Base-by-base conservation (phyloP, 2,888 invertebrate species). In the Subacronicta megacephala region DNA sequence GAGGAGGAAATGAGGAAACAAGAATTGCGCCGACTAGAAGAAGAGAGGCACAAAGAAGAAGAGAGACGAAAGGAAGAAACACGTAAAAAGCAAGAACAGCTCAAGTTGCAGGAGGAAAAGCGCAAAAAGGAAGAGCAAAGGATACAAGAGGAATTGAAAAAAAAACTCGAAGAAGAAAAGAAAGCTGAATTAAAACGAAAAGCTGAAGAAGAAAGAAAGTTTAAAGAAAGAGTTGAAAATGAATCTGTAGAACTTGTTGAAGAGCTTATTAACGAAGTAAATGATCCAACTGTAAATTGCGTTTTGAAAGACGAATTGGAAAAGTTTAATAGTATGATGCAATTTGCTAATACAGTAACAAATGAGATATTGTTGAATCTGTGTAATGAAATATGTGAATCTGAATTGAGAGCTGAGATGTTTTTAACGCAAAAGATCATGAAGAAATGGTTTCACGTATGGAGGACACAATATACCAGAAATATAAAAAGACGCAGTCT, bases 371-470 rank as follows among this genome's bases (percentile, higher is more conserved):
- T 88, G 18, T 53, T 55, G 5, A 89, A 92, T 60, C 51, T 93
- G 17, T 82, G 85, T 58, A 76, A 78, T 54, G 90, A 93, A 72
- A 87, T 92, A 18, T 87, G 88, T 57, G 46, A 72, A 23, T 75
- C 80, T 17, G 94, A 93, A 86, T 80, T 93, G 65, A 89, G 85
- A 72, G 90, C 90, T 3, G 93, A 92, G 75, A 72, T 80, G 63
- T 87, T 87, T 68, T 81, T 84, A 69, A 89, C 84, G 2, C 77
- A 82, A 40, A 90, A 82, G 70, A 68, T 90, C 50, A 89, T 85
- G 84, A 88, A 75, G 46, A 93, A 90, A 79, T 94, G 88, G 89
- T 91, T 88, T 68, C 35, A 72, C 64, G 68, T 89, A 37, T 95
- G 94, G 94, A 87, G 79, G 64, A 81, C 77, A 51, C 83, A 92